These are phyloP conservation scores for Thera obeliscata DNA, from an alignment of 2,888 invertebrate species.

Conservation along the genomic window DNA sequence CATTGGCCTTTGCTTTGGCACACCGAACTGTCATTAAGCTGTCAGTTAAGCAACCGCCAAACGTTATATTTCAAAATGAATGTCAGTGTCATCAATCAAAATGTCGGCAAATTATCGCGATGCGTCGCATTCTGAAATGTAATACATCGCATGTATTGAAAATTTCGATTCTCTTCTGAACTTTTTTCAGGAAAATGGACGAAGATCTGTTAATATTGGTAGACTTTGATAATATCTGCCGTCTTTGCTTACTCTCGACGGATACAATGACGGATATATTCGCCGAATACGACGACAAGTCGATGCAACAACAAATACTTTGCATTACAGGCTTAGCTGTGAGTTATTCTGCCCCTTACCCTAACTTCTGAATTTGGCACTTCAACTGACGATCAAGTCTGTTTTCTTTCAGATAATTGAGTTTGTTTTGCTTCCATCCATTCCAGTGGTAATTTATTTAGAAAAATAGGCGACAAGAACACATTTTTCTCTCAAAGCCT, in stretches of 20 bases:
- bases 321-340: slow-evolving; percentile 25
- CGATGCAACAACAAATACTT: slow-evolving; percentile 38
- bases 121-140: background rate
- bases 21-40: background rate
- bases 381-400: background rate
- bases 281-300: slow-evolving; percentile 31
- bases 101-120: background rate
- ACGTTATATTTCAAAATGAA: background rate
- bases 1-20: background rate
- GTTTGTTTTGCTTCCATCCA: no score
- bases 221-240: slow-evolving; percentile 44
- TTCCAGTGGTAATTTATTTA: no score
- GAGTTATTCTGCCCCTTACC: slow-evolving; percentile 9
- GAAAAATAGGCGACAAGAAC: no score
- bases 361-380: slow-evolving; percentile 1
- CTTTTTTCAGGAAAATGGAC: slow-evolving; percentile 32
- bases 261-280: slow-evolving; percentile 45
- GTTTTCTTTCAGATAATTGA: no score
- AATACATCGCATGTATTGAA: background rate
- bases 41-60: background rate
- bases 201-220: slow-evolving; percentile 41
- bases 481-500: no score
- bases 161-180: background rate
- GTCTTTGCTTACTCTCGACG: slow-evolving; percentile 42
- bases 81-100: background rate